Evolutionary conservation across 2,797 vertebrate genomes (phyloP), one percentile per base, ranked within the genome.

Genomic region (Chiloscyllium punctatum): DNA sequence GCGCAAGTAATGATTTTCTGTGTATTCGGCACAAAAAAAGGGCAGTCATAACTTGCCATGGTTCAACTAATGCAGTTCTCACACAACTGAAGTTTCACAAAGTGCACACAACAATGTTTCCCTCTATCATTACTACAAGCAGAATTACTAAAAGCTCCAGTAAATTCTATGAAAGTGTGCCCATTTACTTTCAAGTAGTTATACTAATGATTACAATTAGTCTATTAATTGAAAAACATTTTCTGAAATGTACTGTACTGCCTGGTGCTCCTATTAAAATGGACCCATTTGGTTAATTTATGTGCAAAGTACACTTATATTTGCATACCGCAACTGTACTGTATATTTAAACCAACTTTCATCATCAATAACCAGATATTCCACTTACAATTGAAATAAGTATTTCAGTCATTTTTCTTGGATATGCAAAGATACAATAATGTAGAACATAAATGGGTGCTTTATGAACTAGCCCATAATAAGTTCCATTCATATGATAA

Each of bases 1-100:
- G 97, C 97, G 97, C 97, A 98, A 98, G 98, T 98, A 97, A 97
- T 98, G 98, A 98, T 98, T 98, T 98, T 97, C 96, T 77, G 94
- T 30, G 51, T 95, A 77, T 51, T 95, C 48, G 77, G 94, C 77
- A 95, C 71, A 95, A 95, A 74, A 68, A 95, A 77, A 95, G 48
- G 94, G 94, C 94, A 95, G 71, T 48, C 69, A 95, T 77, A 53
- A 77, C 94, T 95, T 95, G 68, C 94, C 94, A 95, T 57, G 48
- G 94, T 74, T 95, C 94, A 95, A 95, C 94, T 72, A 95, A 95
- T 95, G 94, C 42, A 77, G 51, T 77, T 77, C 71, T 53, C 69
- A 77, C 48, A 37, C 94, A 95, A 95, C 94, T 95, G 48, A 95
- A 95, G 71, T 95, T 95, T 95, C 71, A 95, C 71, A 95, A 77